Evolutionary conservation across 2,888 invertebrate species (phyloP), one percentile per base, ranked within the genome.

Genomic region (Baronia brevicornis): DNA sequence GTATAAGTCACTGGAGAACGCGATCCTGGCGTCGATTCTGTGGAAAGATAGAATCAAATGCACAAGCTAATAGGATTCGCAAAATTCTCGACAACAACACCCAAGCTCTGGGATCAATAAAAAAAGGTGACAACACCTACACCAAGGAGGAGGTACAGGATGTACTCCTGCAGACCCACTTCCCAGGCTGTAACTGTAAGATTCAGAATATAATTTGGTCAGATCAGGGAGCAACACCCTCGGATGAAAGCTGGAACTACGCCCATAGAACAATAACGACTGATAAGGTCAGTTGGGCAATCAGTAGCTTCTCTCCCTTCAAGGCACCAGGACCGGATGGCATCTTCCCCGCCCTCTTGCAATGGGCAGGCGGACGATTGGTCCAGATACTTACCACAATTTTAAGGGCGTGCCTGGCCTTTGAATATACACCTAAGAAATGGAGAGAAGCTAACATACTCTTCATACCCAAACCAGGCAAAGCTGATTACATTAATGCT

Each of bases 301-400:
- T 26, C 17, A 26, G 17, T 6, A 26, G 26, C 10, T 26, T 28
- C n/a, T 14, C 13, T 4, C 17, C 28, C 2, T 28, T n/a, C 7
- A 28, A 28, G 8, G 28, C 28, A 5, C 9, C 28, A 4, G 20
- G 28, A 8, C 10, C 19, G 2, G 20, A 28, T 12, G 19, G 12
- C 3, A 6, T 28, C 5, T 28, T 28, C 3, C 28, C 12, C 2
- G 28, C 18, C 1, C 28, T 28, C 1, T 12, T 28, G 1, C 28
- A 28, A 8, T 28, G 26, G 26, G 9, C 15, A 5, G 15, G 17
- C 5, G 2, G 4, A 2, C 2, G 9, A 1, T 2, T 17, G 3
- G 6, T 6, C 4, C 17, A 7, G 2, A 9, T 9, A 5, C 15
- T 26, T 3, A 8, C n/a, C 1, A n/a, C 7, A n/a, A 8, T 11